Base-by-base conservation (phyloP, 2,113 vertebrate genomes). In the Turnix velox region DNA sequence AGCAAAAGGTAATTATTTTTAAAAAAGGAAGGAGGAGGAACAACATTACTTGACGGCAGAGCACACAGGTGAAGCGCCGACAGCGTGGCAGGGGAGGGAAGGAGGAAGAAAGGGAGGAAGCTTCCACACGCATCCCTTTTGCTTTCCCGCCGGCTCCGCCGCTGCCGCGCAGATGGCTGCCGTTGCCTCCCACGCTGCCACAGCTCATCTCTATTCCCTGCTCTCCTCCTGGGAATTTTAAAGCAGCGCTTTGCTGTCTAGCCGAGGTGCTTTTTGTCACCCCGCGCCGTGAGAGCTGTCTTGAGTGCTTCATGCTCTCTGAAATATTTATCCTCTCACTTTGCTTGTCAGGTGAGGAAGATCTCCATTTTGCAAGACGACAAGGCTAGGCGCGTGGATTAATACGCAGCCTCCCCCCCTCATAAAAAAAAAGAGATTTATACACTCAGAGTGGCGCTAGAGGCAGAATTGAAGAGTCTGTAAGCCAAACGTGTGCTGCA, bases 271-370 rank as follows among this genome's bases (percentile, higher is more conserved):
- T 94, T 92, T 92, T 54, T 91, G 80, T 93, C 92, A 93, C 69
- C 31, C 31, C 3, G 3, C n/a, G 14, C 58, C 30, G 37, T 45
- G 54, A 58, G 81, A 72, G 73, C 31, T 90, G 78, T 88, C 91
- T 82, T 82, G 80, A 84, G 61, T 49, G 55, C 83, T 84, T 88
- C 73, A 42, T 18, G 45, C 61, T 42, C 68, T 90, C 94, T 95
- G 88, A 93, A 94, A 95, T 96, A 96, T 90, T 94, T 90, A 96
- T 95, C 48, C 52, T 84, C 80, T 88, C 88, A 52, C 76, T 93
- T 88, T 54, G 92, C 86, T 55, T 94, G 93, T 93, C 92, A 95
- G 88, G 88, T 88, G 57, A 90, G 76, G 80, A 94, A 94, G 92
- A 86, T 84, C 76, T 75, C 80, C 73, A 28, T 90, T 95, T 92